phyloP scores from a whole-genome alignment of 2,888 invertebrate genomes.

The Trissoscelio sp. region DNA sequence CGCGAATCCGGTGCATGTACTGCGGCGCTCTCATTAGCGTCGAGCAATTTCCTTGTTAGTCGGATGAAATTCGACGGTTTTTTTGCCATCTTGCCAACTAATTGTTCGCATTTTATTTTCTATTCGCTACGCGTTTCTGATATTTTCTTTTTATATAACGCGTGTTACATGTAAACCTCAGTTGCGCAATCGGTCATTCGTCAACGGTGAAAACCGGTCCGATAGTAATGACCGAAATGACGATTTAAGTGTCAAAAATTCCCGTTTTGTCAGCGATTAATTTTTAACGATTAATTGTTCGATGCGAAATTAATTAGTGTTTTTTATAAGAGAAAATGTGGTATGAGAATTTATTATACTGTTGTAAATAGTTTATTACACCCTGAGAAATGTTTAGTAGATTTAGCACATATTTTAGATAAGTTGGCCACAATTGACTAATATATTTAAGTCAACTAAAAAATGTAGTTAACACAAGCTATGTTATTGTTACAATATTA shows the following conservation, averaged over 20 bases:
- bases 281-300: conserved; percentile 23
- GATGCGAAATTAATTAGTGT: background rate
- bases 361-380: no score
- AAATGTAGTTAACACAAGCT: no score
- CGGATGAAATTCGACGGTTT: conserved; percentile 30
- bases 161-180: conserved; percentile 18
- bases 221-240: conserved; percentile 16
- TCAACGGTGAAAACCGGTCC: conserved; percentile 42
- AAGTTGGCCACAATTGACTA: no score
- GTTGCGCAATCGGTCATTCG: conserved; percentile 47
- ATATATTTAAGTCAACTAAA: no score
- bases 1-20: conserved; percentile 42
- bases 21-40: conserved; percentile 50
- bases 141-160: conserved; percentile 53
- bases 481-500: no score
- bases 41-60: conserved; percentile 52
- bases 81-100: conserved; percentile 10
- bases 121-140: conserved; percentile 14
- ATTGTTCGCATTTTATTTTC: conserved; percentile 51
- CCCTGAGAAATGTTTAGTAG: no score
- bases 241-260: conserved; percentile 7
- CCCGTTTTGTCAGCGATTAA: conserved; percentile 5
- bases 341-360: background rate
- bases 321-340: background rate
- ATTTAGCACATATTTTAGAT: no score